Evolutionary conservation across 1,140 invertebrate species (phyloP).

Genomic region (Aphelenchoides fujianensis): DNA sequence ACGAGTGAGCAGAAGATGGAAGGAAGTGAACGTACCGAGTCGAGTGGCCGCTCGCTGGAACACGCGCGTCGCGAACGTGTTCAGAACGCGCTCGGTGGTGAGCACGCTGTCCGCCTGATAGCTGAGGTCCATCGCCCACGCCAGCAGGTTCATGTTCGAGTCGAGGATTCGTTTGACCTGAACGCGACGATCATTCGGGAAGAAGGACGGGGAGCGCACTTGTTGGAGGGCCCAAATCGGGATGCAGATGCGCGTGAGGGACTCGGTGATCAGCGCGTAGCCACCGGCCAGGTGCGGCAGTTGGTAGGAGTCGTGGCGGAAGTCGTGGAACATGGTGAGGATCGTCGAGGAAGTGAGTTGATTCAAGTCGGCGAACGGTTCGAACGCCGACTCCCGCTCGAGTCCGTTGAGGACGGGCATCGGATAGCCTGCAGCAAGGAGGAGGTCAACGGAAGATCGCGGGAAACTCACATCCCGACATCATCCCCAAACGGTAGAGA

Average conservation of each 20-base stretch:
- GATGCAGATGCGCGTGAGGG: not conserved
- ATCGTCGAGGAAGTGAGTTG: slow-evolving; percentile 10
- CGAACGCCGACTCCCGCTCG: slow-evolving; percentile 5
- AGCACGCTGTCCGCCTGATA: not conserved
- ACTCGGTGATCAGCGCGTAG: not conserved
- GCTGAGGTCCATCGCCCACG: slow-evolving; percentile 11
- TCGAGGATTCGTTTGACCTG: slow-evolving; percentile 9
- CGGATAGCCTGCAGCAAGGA: slow-evolving; percentile 12
- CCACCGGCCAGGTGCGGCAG: slow-evolving; percentile 2
- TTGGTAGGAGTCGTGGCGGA: slow-evolving; percentile 5
- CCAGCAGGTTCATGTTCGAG: slow-evolving; percentile 15
- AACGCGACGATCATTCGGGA: not conserved
- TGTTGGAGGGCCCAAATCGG: slow-evolving; percentile 14
- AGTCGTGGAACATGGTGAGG: slow-evolving; percentile 23
- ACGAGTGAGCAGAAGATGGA: no score
- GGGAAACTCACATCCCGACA: no score
- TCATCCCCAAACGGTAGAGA: slow-evolving; percentile 9
- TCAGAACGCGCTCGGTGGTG: not conserved
- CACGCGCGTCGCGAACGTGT: not conserved
- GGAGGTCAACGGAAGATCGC: no score
- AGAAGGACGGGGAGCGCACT: not conserved
- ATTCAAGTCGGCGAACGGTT: not conserved
- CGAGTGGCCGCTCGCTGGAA: not conserved
- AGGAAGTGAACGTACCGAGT: no score
- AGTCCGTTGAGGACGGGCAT: slow-evolving; percentile 6